Evolutionary conservation across 2,888 invertebrate genomes (phyloP).

Genomic region (Liodrosophila aerea): DNA sequence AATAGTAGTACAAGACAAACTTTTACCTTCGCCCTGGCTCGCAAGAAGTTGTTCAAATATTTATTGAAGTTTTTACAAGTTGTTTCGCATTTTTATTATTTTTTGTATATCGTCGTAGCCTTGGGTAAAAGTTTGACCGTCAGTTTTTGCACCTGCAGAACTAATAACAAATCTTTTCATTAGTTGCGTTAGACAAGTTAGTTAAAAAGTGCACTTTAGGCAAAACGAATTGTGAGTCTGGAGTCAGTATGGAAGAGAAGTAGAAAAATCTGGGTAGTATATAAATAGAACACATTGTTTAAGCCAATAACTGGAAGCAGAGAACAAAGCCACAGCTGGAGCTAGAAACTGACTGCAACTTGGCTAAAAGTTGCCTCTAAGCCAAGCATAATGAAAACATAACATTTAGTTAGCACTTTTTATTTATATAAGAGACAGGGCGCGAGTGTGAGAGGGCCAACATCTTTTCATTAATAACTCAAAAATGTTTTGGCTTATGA

Average conservation of each 20-base stretch:
- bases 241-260: background rate
- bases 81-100: constrained; percentile 26
- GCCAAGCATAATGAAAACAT: constrained; percentile 73
- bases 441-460: constrained; percentile 11
- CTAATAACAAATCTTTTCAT: constrained; percentile 78
- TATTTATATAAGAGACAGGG: constrained; percentile 52
- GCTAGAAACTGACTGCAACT: constrained; percentile 44
- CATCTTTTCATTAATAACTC: constrained; percentile 75
- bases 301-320: constrained; percentile 60
- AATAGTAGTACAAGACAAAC: constrained; percentile 54
- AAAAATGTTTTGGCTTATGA: constrained; percentile 72
- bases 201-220: constrained; percentile 71
- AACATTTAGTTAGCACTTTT: constrained; percentile 76
- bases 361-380: constrained; percentile 39
- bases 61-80: constrained; percentile 72
- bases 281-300: constrained; percentile 25
- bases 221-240: constrained; percentile 57
- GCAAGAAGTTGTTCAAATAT: constrained; percentile 77
- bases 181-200: constrained; percentile 77
- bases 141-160: constrained; percentile 67
- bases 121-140: constrained; percentile 46
- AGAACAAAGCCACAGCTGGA: constrained; percentile 22
- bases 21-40: constrained; percentile 57
- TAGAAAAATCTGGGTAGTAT: background rate
- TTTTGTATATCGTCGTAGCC: constrained; percentile 20